Conservation (phyloP, 2,113 vertebrate species). For the Scomber colias region DNA sequence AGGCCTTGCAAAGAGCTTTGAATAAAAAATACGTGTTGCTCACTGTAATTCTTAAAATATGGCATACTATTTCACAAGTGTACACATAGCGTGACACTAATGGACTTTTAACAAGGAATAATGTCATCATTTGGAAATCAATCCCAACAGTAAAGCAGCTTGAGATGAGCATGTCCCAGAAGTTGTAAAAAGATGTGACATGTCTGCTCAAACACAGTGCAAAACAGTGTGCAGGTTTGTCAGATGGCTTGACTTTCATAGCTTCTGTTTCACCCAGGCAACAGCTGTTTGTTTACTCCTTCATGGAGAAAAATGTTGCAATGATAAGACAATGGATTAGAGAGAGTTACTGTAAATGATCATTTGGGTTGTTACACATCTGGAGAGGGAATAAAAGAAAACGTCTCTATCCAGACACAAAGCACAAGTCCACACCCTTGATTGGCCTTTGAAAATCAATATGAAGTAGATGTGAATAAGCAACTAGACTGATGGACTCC, state of each 20-base stretch:
- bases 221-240: too few species aligned
- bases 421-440: slow-evolving; percentile 23
- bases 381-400: slow-evolving; percentile 38
- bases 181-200: slow-evolving; percentile 44
- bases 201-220: background rate
- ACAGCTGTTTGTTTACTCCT: slow-evolving; percentile 7
- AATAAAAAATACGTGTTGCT: slow-evolving; percentile 34
- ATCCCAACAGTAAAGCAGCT: slow-evolving; percentile 34
- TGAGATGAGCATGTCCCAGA: slow-evolving; percentile 44
- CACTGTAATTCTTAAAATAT: slow-evolving; percentile 49
- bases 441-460: slow-evolving; percentile 51
- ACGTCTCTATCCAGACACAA: slow-evolving; percentile 18
- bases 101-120: slow-evolving; percentile 76
- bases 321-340: slow-evolving; percentile 25
- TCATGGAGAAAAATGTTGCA: background rate
- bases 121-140: slow-evolving; percentile 53
- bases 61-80: slow-evolving; percentile 49
- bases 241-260: background rate
- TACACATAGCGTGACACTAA: slow-evolving; percentile 62
- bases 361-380: slow-evolving; percentile 31
- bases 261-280: slow-evolving; percentile 44
- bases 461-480: slow-evolving; percentile 40
- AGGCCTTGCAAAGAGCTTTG: slow-evolving; percentile 5
- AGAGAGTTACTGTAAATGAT: slow-evolving; percentile 34
- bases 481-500: slow-evolving; percentile 34